Evolutionary conservation across 2,888 invertebrate genomes (phyloP), one percentile per base, ranked within the genome.

Genomic region (Mesorhabditis belari): DNA sequence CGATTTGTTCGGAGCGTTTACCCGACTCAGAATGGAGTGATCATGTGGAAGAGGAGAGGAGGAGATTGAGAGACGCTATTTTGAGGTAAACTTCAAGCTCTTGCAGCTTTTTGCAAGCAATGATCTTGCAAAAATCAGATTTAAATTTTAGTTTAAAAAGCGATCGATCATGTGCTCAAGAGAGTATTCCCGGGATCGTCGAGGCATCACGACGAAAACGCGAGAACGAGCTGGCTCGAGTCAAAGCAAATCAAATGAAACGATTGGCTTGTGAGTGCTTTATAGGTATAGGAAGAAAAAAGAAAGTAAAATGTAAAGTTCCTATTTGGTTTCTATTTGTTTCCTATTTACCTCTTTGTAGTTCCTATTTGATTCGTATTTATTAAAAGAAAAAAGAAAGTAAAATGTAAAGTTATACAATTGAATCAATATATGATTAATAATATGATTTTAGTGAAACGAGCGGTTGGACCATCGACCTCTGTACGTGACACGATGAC

Each of bases 231-330:
- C 57, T 76, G 55, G 59, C 58, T 28, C 62, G 76, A 21, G 72
- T 76, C 50, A 58, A 68, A 27, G 63, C 24, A 23, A 76, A 76
- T 61, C 76, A 76, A 59, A 60, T 70, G 59, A 76, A 76, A 52
- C 60, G 76, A 55, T 65, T 74, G 49, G 59, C 69, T 29, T 60
- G 70, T 66, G 51, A 65, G 69, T 66, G 5, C 21, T 55, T 44
- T 12, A n/a, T n/a, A n/a, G n/a, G n/a, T n/a, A n/a, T n/a, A n/a
- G n/a, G n/a, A n/a, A n/a, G n/a, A n/a, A n/a, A n/a, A n/a, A n/a
- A n/a, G n/a, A n/a, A n/a, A n/a, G n/a, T n/a, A n/a, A n/a, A n/a
- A n/a, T n/a, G n/a, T n/a, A n/a, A n/a, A n/a, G n/a, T n/a, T n/a
- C n/a, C n/a, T n/a, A n/a, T n/a, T n/a, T n/a, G n/a, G n/a, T n/a